phyloP scores from a whole-genome alignment of 2,113 vertebrate species.

The Telmatochromis sp. region DNA sequence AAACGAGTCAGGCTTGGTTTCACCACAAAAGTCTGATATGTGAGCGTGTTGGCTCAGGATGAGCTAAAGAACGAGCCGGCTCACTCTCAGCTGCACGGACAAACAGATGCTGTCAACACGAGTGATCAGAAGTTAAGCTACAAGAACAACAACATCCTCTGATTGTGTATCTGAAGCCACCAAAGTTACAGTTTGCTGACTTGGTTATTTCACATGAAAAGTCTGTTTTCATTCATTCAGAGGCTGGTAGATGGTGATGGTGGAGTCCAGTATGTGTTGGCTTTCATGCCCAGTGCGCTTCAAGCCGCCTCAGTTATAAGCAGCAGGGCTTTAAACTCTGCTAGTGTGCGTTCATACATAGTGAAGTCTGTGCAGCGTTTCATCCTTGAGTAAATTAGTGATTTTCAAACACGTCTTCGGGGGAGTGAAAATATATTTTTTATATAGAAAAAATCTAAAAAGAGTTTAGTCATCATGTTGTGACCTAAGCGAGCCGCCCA shows the following conservation, averaged over 20 bases:
- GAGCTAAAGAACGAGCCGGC: not conserved
- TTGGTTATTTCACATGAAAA: not conserved
- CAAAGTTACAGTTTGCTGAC: not conserved
- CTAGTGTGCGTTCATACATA: not conserved
- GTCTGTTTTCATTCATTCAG: not conserved
- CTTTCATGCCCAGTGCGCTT: not conserved
- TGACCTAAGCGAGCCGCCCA: not conserved
- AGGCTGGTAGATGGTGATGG: not conserved
- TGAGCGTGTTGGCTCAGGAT: not conserved
- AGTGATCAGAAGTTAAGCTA: not conserved
- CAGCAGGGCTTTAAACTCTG: not conserved
- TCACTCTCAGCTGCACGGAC: not conserved
- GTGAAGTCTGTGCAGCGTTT: not conserved
- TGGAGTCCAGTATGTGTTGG: not conserved
- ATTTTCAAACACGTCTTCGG: not conserved
- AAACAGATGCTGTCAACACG: not conserved
- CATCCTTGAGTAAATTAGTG: not conserved
- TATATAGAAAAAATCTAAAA: not conserved
- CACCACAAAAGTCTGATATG: not conserved
- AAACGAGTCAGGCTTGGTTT: slow-evolving; percentile 8
- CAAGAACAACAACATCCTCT: not conserved
- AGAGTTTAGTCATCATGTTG: not conserved
- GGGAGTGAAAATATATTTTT: not conserved
- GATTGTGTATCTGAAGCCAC: not conserved
- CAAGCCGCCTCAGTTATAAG: not conserved